phyloP scores from a whole-genome alignment of 2,113 vertebrate genomes.

The Semnornis frantzii region DNA sequence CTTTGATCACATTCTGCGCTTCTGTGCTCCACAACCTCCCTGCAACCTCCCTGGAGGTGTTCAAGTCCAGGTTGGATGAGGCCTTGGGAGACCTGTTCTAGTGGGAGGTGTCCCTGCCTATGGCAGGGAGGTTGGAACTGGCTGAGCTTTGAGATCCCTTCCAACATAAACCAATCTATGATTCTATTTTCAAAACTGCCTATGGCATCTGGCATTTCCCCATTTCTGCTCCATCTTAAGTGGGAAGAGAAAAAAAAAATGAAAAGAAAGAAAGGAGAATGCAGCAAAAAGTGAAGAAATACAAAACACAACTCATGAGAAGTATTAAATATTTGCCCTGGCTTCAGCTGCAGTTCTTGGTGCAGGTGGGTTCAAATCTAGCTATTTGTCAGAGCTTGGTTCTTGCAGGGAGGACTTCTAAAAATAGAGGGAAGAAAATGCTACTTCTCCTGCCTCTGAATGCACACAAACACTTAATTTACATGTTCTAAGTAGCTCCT shows the following conservation, averaged over 20 bases:
- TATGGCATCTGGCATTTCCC: neutral
- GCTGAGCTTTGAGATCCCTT: no score
- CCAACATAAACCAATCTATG: no score
- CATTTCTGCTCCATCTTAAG: neutral
- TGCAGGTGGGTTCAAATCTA: neutral
- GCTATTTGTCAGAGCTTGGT: neutral
- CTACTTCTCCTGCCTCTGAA: neutral
- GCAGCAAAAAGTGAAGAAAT: neutral
- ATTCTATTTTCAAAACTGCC: neutral
- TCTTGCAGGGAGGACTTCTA: neutral
- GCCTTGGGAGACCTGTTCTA: no score
- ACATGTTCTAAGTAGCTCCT: neutral
- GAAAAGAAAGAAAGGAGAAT: neutral
- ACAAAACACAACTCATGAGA: neutral
- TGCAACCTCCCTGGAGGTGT: no score
- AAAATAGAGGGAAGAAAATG: neutral
- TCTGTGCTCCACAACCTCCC: no score
- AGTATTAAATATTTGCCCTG: conserved; percentile 10
- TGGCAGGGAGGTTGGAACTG: no score
- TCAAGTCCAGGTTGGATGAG: no score
- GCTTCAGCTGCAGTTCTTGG: neutral
- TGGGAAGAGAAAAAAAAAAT: neutral
- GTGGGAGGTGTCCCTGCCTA: no score
- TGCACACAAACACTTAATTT: neutral
- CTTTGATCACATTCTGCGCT: no score